A percentile compares a stretch with the other conserved stretches of the same genome.
Evolutionary conservation across 2,888 invertebrate genomes (phyloP).

Genomic region (Phragmatobia fuliginosa): DNA sequence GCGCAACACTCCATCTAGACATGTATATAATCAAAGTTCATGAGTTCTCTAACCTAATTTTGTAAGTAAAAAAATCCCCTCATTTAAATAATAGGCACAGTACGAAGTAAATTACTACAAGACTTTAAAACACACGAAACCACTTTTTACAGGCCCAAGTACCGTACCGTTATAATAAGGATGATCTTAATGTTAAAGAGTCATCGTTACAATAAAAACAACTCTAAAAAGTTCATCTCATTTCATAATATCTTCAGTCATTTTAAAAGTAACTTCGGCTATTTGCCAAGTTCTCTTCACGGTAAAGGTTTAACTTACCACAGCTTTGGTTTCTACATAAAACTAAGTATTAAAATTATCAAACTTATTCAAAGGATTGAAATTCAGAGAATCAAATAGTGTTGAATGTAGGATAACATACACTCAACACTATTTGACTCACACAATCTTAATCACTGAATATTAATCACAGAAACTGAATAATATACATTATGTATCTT

Average conservation of each 20-base stretch:
- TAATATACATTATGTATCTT: no score
- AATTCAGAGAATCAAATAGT: background rate
- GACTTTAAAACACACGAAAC: background rate
- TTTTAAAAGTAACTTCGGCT: conserved; percentile 37
- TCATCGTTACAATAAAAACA: conserved; percentile 28
- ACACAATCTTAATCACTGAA: no score
- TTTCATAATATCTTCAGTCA: conserved; percentile 28
- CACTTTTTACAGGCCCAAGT: background rate
- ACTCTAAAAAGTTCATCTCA: conserved; percentile 29
- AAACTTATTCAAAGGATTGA: background rate
- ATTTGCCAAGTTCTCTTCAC: conserved; percentile 25
- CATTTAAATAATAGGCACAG: background rate
- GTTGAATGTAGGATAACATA: background rate
- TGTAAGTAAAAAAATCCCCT: no score
- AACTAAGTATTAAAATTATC: background rate
- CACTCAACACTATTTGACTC: no score
- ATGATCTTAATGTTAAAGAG: conserved; percentile 20
- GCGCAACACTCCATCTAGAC: no score
- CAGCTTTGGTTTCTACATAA: conserved; percentile 3
- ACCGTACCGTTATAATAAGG: background rate
- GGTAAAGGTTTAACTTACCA: conserved; percentile 10
- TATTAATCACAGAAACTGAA: no score
- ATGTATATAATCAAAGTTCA: no score
- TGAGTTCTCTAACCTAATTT: no score
- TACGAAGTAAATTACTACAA: background rate